phyloP scores from a whole-genome alignment of 2,888 invertebrate species.

The Linnaemya vulpina region DNA sequence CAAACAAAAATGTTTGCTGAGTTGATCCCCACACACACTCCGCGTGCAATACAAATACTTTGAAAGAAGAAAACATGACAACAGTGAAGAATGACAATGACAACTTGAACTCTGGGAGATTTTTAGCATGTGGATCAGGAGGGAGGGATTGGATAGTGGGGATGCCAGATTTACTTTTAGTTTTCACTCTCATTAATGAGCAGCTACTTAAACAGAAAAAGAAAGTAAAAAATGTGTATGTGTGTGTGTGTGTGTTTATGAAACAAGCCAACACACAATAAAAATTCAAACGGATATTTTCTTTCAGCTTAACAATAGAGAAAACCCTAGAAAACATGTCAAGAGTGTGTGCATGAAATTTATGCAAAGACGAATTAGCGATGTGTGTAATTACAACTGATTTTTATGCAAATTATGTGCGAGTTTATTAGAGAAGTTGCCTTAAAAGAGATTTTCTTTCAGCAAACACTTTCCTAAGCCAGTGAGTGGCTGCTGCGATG shows the following conservation, averaged over 20 bases:
- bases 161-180: slow-evolving; percentile 19
- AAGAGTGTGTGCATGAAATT: slow-evolving; percentile 43
- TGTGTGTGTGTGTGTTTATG: background rate
- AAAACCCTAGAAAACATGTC: slow-evolving; percentile 42
- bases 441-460: background rate
- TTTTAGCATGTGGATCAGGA: background rate
- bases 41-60: background rate
- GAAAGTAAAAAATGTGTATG: slow-evolving; percentile 6
- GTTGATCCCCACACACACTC: background rate
- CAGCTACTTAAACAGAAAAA: slow-evolving; percentile 18
- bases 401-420: slow-evolving; percentile 33
- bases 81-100: slow-evolving; percentile 29
- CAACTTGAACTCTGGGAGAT: slow-evolving; percentile 27
- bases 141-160: background rate
- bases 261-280: slow-evolving; percentile 33
- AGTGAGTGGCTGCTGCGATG: background rate
- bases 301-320: slow-evolving; percentile 29
- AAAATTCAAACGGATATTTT: background rate
- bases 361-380: background rate
- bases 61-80: background rate
- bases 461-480: background rate
- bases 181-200: slow-evolving; percentile 37
- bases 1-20: background rate
- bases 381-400: slow-evolving; percentile 3
- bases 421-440: background rate